Conservation (phyloP, 2,888 invertebrate genomes). For the Drosophila borborema region DNA sequence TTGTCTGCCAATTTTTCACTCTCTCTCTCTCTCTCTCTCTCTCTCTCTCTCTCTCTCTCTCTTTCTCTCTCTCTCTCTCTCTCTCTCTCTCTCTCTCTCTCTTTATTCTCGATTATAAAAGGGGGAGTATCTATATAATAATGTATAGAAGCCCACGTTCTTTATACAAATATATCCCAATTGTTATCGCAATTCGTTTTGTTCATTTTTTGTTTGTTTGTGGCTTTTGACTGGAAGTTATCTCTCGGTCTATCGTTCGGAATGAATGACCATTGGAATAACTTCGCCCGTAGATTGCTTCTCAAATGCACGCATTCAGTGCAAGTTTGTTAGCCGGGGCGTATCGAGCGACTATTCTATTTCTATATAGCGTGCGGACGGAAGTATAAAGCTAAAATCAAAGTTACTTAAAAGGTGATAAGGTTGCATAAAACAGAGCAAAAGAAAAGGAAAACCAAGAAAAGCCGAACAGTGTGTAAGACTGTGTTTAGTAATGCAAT, state of each 20-base stretch:
- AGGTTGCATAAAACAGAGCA: slow-evolving; percentile 27
- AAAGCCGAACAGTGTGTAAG: slow-evolving; percentile 5
- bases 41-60: no score
- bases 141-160: slow-evolving; percentile 10
- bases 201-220: slow-evolving; percentile 27
- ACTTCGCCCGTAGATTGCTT: slow-evolving; percentile 35
- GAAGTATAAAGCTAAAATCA: slow-evolving; percentile 56
- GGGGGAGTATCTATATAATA: slow-evolving; percentile 64
- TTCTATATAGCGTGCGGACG: slow-evolving; percentile 50
- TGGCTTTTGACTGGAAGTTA: slow-evolving; percentile 48
- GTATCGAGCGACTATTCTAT: slow-evolving; percentile 31
- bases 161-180: slow-evolving; percentile 13
- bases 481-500: neutral
- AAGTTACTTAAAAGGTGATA: slow-evolving; percentile 52
- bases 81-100: neutral
- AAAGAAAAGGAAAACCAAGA: slow-evolving; percentile 1
- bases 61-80: neutral
- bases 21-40: slow-evolving; percentile 28
- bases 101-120: slow-evolving; percentile 19
- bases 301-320: slow-evolving; percentile 58
- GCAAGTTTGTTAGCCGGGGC: slow-evolving; percentile 58
- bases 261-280: slow-evolving; percentile 55
- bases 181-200: slow-evolving; percentile 50
- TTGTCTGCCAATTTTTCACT: neutral
- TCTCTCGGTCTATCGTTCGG: slow-evolving; percentile 42